phyloP scores from a whole-genome alignment of 2,113 vertebrate species.

The Pipa parva region DNA sequence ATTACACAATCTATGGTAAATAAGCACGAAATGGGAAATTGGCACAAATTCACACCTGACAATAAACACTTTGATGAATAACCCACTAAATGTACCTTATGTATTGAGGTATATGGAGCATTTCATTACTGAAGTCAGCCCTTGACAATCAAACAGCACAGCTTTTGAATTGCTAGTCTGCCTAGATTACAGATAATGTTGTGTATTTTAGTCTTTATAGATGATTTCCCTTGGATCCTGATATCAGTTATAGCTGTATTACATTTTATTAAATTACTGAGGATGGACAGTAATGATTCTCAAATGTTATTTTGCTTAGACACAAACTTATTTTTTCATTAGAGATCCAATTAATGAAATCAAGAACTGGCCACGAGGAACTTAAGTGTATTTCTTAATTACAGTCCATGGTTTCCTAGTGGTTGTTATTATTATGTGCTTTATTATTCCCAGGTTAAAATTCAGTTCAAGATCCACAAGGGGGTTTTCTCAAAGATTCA shows the following conservation, averaged over 20 bases:
- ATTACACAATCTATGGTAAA: too few species aligned
- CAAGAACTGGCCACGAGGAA: conserved; percentile 1
- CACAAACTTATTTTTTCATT: conserved; percentile 18
- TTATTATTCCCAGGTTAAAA: neutral
- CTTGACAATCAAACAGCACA: too few species aligned
- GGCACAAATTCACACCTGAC: too few species aligned
- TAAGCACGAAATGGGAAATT: too few species aligned
- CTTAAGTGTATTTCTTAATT: conserved; percentile 14
- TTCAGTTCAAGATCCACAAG: neutral
- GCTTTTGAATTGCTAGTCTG: too few species aligned
- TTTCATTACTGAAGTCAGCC: too few species aligned
- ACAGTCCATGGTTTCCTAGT: neutral
- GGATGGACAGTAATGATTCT: conserved; percentile 5
- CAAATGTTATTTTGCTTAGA: conserved; percentile 16
- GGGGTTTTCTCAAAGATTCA: too few species aligned
- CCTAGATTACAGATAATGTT: too few species aligned
- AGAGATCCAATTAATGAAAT: conserved; percentile 15
- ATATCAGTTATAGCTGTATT: conserved; percentile 18
- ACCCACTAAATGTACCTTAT: too few species aligned
- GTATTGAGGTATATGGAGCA: too few species aligned
- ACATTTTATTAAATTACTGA: conserved; percentile 10
- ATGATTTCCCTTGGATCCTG: neutral
- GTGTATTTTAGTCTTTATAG: too few species aligned
- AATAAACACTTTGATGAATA: too few species aligned
- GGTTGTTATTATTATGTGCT: neutral